Base-by-base conservation (phyloP, 2,113 vertebrate species). In the Rutilus rutilus region DNA sequence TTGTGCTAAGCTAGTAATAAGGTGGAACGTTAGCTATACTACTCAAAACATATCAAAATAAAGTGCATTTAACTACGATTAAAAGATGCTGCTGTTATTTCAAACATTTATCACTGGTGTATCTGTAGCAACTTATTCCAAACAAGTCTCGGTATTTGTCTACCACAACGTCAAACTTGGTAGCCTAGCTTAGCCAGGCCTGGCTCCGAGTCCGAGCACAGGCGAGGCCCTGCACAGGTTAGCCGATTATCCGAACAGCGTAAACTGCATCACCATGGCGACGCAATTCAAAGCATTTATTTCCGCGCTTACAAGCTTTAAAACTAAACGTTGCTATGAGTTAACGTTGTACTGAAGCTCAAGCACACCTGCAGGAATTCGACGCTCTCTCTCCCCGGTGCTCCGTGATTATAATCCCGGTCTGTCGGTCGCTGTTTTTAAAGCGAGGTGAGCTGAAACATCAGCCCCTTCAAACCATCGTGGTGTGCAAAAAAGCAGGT, bases 391-490 rank as follows among this genome's bases (percentile, higher is more conserved):
- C 19, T 71, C 50, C 81, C 67, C 33, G 65, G 82, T 83, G 30
- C 67, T 73, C 33, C 82, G 64, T 78, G 83, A 33, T 12, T 57
- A 39, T 87, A 84, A 39, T 75, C 65, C 62, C 47, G 73, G 50
- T 69, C 77, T 36, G 82, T 83, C 62, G 78, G 77, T 75, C 52
- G 59, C 74, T 83, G 83, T 50, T 64, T 25, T 60, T 86, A 78
- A 77, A 82, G 78, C 74, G 27, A 78, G 47, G 78, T 47, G 21
- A 75, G 25, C 60, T 42, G 59, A 45, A 69, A 42, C 78, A 83
- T 45, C 69, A 27, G 19, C 77, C 57, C 54, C 64, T 57, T 80
- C 85, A 87, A 83, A 82, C 83, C 88, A 89, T 89, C 33, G 14
- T 76, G 75, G 45, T 45, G 45, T 74, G 86, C 60, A 69, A 19